Percentiles rank a stretch among this genome's conserved stretches.
These are phyloP conservation scores for Sebastes minor DNA, from an alignment of 2,797 vertebrate genomes.

Conservation along the genomic window DNA sequence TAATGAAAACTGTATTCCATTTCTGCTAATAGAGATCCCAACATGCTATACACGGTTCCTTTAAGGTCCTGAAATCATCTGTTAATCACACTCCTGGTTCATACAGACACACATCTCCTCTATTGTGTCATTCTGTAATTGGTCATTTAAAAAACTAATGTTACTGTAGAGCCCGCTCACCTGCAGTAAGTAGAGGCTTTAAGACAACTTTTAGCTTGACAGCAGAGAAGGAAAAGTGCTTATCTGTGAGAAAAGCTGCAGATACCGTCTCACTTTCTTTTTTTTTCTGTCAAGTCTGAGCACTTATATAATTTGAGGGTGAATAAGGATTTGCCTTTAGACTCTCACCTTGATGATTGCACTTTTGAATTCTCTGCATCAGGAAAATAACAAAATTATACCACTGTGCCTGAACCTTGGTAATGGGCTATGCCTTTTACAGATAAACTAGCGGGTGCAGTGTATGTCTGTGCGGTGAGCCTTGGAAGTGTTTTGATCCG, in stretches of 20 bases:
- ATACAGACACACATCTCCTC: neutral
- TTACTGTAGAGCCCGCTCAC: neutral
- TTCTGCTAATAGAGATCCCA: no score
- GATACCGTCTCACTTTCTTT: neutral
- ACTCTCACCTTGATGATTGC: constrained; percentile 29
- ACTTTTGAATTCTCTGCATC: constrained; percentile 14
- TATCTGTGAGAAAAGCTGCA: constrained; percentile 25
- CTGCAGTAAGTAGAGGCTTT: neutral
- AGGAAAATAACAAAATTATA: constrained; percentile 36
- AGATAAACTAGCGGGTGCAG: neutral
- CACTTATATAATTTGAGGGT: constrained; percentile 24
- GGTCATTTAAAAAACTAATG: neutral
- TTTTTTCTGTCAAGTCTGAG: constrained; percentile 18
- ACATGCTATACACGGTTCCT: no score
- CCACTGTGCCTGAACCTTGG: neutral
- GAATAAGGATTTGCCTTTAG: constrained; percentile 20
- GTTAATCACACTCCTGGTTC: neutral
- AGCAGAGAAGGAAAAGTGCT: constrained; percentile 15
- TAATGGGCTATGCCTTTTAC: neutral
- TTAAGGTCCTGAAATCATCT: no score
- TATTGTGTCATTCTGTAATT: neutral
- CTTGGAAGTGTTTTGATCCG: neutral
- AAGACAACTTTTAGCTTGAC: constrained; percentile 8
- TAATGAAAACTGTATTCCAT: no score
- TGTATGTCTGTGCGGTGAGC: neutral